These are phyloP conservation scores for Stenolophus ochropezus DNA, from an alignment of 2,888 invertebrate species.

Conservation along the genomic window DNA sequence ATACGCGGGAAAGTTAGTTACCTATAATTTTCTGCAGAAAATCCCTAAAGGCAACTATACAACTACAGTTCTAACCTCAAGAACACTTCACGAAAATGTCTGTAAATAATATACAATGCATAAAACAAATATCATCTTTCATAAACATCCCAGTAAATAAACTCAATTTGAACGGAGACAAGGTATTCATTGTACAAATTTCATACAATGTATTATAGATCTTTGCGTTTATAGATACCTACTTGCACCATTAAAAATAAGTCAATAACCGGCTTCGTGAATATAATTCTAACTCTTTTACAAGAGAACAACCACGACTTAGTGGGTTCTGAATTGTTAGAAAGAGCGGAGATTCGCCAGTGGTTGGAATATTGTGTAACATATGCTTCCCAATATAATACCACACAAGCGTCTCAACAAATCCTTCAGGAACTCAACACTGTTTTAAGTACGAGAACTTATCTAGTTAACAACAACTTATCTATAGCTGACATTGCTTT, in stretches of 20 bases:
- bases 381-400: conserved; percentile 64
- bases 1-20: not conserved
- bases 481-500: conserved; percentile 83
- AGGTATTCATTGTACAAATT: conserved; percentile 58
- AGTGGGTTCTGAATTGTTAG: conserved; percentile 59
- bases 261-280: conserved; percentile 66
- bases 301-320: conserved; percentile 66
- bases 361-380: conserved; percentile 70
- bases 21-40: too few relatives aligned
- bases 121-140: conserved; percentile 65
- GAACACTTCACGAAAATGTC: conserved; percentile 59
- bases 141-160: conserved; percentile 64
- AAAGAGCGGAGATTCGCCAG: conserved; percentile 69
- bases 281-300: conserved; percentile 68
- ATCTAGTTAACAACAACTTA: conserved; percentile 75
- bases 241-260: conserved; percentile 65
- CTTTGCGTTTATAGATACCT: conserved; percentile 64
- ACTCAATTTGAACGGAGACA: conserved; percentile 63
- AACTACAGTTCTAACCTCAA: not conserved
- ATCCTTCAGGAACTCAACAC: conserved; percentile 76
- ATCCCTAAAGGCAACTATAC: not conserved
- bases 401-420: conserved; percentile 61
- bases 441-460: conserved; percentile 75
- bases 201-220: not conserved
- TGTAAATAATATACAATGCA: conserved; percentile 60